phyloP scores from a whole-genome alignment of 2,113 vertebrate species.

The Paedocypris sp. region DNA sequence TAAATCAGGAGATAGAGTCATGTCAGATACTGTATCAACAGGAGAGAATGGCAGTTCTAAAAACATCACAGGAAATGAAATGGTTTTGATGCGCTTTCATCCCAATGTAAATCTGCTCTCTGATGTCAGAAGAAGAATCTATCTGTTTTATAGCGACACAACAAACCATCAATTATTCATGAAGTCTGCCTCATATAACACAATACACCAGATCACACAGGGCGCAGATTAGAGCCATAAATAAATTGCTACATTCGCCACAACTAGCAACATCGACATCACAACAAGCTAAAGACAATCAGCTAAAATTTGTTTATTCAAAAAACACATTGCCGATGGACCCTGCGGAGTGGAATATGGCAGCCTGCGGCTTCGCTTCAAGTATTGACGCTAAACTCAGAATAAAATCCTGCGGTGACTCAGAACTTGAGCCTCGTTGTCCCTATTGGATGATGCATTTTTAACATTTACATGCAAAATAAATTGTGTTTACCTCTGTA shows the following conservation, averaged over 20 bases:
- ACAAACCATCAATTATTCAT: slow-evolving; percentile 1
- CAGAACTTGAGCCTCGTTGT: slow-evolving; percentile 1
- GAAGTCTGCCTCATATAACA: neutral
- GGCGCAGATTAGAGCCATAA: neutral
- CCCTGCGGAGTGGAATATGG: neutral
- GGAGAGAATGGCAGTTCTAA: neutral
- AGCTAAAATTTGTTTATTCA: slow-evolving; percentile 1
- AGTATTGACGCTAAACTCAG: slow-evolving; percentile 1
- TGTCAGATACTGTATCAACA: neutral
- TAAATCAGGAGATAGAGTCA: too few relatives aligned
- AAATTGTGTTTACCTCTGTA: too few relatives aligned
- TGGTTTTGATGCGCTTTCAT: slow-evolving; percentile 11
- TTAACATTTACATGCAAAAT: too few relatives aligned
- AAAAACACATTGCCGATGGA: neutral
- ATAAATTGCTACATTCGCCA: neutral
- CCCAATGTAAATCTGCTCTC: slow-evolving; percentile 4
- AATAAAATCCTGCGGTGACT: slow-evolving; percentile 1
- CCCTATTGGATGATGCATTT: too few relatives aligned
- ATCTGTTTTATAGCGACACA: neutral
- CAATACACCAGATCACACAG: neutral
- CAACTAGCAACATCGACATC: neutral
- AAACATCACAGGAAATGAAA: slow-evolving; percentile 16
- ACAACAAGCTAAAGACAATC: neutral
- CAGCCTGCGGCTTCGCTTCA: slow-evolving; percentile 22
- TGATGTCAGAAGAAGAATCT: slow-evolving; percentile 2